Conservation (phyloP, 2,888 invertebrate genomes). For the Leptinotarsa juncta region DNA sequence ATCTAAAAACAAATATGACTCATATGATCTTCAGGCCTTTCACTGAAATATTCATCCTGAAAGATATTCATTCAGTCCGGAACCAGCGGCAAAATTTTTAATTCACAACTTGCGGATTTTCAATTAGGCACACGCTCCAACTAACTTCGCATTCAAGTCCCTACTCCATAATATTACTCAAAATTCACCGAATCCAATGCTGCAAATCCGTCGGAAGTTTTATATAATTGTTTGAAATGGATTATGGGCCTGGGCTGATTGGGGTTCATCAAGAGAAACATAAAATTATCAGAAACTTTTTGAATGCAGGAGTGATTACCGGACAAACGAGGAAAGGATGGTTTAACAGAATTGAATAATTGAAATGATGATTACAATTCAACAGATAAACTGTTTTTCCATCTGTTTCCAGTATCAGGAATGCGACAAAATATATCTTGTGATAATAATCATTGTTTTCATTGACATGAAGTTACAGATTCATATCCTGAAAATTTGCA, state of each 20-base stretch:
- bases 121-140: conserved; percentile 13
- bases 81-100: not conserved
- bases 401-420: no score
- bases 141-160: not conserved
- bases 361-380: not conserved
- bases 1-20: not conserved
- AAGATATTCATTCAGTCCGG: not conserved
- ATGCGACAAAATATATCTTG: not conserved
- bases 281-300: conserved; percentile 14
- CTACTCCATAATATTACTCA: conserved; percentile 7
- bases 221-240: conserved; percentile 9
- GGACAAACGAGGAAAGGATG: not conserved
- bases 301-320: not conserved
- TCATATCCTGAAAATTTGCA: no score
- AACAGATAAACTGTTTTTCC: no score
- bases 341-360: not conserved
- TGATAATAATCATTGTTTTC: no score
- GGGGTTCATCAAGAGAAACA: conserved; percentile 8
- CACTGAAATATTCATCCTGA: not conserved
- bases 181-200: not conserved
- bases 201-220: conserved; percentile 15
- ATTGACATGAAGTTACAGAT: no score
- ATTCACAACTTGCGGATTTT: conserved; percentile 8
- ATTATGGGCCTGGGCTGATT: conserved; percentile 14
- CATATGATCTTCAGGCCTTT: not conserved